A percentile compares a stretch with the other conserved stretches of the same genome.
phyloP scores from a whole-genome alignment of 2,888 invertebrate genomes.

The Tineola bisselliella region DNA sequence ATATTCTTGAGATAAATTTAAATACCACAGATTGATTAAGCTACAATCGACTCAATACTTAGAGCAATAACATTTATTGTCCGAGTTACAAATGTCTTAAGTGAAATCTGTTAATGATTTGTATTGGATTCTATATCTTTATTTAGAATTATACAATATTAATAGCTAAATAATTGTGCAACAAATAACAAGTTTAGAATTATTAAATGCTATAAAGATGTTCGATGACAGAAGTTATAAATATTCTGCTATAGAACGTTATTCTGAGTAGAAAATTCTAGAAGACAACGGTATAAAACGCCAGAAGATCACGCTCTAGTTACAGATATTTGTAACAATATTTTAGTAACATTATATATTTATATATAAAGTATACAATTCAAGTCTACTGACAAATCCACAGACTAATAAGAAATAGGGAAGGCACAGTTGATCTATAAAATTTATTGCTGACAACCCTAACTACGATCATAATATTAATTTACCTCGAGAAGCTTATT shows the following conservation, averaged over 20 bases:
- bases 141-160: background rate
- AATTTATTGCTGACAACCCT: slow-evolving; percentile 66
- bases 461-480: slow-evolving; percentile 35
- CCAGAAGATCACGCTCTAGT: background rate
- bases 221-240: background rate
- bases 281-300: background rate
- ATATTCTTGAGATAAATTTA: too few species aligned
- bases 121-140: background rate
- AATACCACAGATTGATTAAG: too few species aligned
- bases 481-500: background rate
- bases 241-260: background rate
- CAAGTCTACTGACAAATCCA: slow-evolving; percentile 51
- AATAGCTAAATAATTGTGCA: background rate
- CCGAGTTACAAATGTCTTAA: background rate
- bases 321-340: slow-evolving; percentile 35
- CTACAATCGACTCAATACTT: too few species aligned
- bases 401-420: slow-evolving; percentile 67
- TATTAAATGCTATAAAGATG: background rate
- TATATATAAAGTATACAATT: slow-evolving; percentile 52
- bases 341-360: slow-evolving; percentile 34
- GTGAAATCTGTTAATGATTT: background rate
- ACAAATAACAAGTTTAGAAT: background rate
- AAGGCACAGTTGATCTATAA: slow-evolving; percentile 69
- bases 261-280: background rate
- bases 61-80: too few species aligned